phyloP scores from a whole-genome alignment of 1,140 invertebrate species.

The Oscheius sp. region DNA sequence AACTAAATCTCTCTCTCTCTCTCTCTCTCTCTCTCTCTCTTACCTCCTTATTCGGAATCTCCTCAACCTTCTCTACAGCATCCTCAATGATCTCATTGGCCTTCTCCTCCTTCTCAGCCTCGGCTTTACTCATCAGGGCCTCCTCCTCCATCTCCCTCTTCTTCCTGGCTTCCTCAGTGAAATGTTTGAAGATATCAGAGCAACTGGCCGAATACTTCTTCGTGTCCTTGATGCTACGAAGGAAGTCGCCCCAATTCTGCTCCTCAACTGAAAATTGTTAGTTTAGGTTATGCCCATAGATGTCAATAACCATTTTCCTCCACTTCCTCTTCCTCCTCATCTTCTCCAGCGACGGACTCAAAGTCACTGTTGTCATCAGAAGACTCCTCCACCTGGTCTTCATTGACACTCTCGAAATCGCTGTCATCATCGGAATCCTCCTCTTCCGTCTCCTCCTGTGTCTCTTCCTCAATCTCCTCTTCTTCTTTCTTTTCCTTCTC shows the following conservation, averaged over 20 bases:
- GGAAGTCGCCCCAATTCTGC: neutral
- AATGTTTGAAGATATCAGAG: neutral
- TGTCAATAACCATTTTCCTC: neutral
- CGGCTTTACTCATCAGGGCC: neutral
- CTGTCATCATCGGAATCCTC: neutral
- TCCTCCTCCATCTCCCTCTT: neutral
- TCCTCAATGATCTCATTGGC: too few relatives aligned
- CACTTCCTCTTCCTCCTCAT: neutral
- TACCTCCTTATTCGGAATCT: too few relatives aligned
- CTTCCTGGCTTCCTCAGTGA: neutral
- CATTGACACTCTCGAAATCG: neutral
- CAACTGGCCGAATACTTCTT: neutral
- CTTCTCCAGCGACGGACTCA: too few relatives aligned
- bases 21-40: too few relatives aligned
- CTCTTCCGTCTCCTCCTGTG: neutral
- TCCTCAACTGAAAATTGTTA: neutral
- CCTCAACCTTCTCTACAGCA: too few relatives aligned
- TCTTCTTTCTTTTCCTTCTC: too few relatives aligned
- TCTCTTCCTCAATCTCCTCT: neutral
- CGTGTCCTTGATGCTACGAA: neutral
- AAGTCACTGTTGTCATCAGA: neutral
- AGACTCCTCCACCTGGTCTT: neutral
- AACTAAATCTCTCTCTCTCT: too few relatives aligned
- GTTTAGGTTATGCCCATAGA: neutral
- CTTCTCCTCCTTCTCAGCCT: neutral